These are phyloP conservation scores for Melieria picta DNA, from an alignment of 2,888 invertebrate genomes.

Conservation along the genomic window DNA sequence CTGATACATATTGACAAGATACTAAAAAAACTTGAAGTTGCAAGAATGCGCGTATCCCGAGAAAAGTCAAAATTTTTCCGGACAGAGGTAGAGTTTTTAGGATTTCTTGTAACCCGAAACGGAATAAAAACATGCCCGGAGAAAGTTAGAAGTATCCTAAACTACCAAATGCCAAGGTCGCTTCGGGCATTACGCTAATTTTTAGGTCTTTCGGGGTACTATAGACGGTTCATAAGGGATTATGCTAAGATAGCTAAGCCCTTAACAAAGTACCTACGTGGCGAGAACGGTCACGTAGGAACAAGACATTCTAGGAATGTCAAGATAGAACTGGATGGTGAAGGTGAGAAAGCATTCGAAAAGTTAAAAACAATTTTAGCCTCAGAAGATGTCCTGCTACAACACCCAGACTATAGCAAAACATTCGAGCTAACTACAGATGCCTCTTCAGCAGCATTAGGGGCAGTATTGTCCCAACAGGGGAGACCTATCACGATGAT, in stretches of 20 bases:
- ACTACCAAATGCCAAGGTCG: constrained; percentile 29
- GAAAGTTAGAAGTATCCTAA: constrained; percentile 23
- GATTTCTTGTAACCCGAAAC: constrained; percentile 6
- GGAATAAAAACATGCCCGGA: constrained; percentile 18
- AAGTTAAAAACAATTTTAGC: constrained; percentile 27
- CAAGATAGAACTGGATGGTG: constrained; percentile 26
- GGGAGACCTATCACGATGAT: constrained; percentile 35
- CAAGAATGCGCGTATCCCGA: constrained; percentile 17
- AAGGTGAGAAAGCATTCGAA: constrained; percentile 30
- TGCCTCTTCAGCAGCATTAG: constrained; percentile 34
- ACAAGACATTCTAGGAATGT: constrained; percentile 33
- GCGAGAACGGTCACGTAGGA: constrained; percentile 33
- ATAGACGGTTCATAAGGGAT: constrained; percentile 32
- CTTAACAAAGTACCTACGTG: constrained; percentile 25
- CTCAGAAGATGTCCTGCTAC: constrained; percentile 33
- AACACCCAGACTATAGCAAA: constrained; percentile 32
- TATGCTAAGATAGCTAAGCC: constrained; percentile 35
- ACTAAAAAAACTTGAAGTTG: constrained; percentile 1
- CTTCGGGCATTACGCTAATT: constrained; percentile 28
- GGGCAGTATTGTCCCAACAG: constrained; percentile 28
- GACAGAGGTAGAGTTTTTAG: constrained; percentile 18
- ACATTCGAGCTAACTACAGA: constrained; percentile 37
- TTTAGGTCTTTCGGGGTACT: constrained; percentile 32
- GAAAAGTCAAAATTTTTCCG: constrained; percentile 23
- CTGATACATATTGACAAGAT: constrained; percentile 13